Evolutionary conservation across 2,888 invertebrate species (phyloP).

Genomic region (Rugalucina vietnamica): DNA sequence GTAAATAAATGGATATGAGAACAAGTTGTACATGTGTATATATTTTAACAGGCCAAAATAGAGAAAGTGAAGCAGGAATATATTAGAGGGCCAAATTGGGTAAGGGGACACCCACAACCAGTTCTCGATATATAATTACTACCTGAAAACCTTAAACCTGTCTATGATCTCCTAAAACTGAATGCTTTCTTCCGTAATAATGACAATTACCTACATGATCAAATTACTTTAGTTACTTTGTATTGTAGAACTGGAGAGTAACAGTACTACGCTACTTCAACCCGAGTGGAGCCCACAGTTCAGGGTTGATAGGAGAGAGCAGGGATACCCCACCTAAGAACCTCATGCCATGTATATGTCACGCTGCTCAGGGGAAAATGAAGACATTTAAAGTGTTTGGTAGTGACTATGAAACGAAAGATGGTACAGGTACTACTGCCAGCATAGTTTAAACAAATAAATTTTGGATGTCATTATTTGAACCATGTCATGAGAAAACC

Average conservation of each 20-base stretch:
- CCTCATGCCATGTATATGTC: constrained; percentile 97
- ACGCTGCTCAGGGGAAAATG: constrained; percentile 94
- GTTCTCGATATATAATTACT: too few relatives aligned
- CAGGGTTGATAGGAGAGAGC: constrained; percentile 97
- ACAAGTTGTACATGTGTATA: too few relatives aligned
- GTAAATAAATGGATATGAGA: too few relatives aligned
- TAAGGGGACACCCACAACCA: too few relatives aligned
- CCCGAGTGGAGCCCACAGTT: constrained; percentile 97
- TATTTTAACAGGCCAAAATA: too few relatives aligned
- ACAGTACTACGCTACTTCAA: constrained; percentile 97
- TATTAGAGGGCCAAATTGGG: too few relatives aligned
- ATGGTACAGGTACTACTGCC: constrained; percentile 90
- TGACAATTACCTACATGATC: too few relatives aligned
- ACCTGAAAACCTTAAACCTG: too few relatives aligned
- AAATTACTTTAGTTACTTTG: background rate
- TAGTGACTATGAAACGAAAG: constrained; percentile 95
- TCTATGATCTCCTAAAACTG: too few relatives aligned
- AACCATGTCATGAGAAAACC: too few relatives aligned
- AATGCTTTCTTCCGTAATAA: too few relatives aligned
- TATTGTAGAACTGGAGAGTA: constrained; percentile 93
- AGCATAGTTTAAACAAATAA: background rate
- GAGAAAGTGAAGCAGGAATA: too few relatives aligned
- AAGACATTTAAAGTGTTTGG: constrained; percentile 94
- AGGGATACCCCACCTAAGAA: constrained; percentile 97
- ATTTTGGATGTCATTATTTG: background rate